These are phyloP conservation scores for Acanthisitta chloris DNA, from an alignment of 2,113 vertebrate genomes.

Conservation along the genomic window DNA sequence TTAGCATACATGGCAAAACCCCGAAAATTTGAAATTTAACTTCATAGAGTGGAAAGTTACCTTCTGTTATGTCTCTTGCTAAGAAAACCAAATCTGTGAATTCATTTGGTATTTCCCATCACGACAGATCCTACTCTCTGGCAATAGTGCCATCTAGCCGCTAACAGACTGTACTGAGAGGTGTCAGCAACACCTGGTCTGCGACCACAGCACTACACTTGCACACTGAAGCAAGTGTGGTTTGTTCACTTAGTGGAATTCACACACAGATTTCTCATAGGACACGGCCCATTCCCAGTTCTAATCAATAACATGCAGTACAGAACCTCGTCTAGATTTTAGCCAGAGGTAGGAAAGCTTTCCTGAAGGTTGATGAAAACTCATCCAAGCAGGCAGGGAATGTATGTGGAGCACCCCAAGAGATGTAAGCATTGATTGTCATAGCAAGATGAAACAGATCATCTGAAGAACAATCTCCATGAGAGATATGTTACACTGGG, in stretches of 20 bases:
- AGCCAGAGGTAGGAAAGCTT: not conserved
- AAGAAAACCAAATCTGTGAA: not conserved
- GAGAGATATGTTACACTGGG: not conserved
- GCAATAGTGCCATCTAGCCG: conserved; percentile 71
- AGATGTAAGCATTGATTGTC: not conserved
- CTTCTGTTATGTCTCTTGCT: not conserved
- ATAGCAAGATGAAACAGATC: not conserved
- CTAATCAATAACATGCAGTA: not conserved
- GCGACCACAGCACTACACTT: not conserved
- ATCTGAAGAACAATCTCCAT: not conserved
- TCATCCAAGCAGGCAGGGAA: not conserved
- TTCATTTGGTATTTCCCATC: not conserved
- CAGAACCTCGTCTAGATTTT: not conserved
- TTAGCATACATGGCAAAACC: not conserved
- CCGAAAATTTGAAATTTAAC: not conserved
- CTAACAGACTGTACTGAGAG: conserved; percentile 52
- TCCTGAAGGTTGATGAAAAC: not conserved
- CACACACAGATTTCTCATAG: not conserved
- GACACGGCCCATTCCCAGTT: fast-evolving
- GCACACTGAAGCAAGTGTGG: not conserved
- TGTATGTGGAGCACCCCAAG: not conserved
- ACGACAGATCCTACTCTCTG: conserved; percentile 11
- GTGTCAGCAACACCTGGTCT: not conserved
- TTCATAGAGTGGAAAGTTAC: not conserved
- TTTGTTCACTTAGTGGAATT: not conserved